Evolutionary conservation across 2,797 vertebrate species (phyloP).

Genomic region (Macropodus opercularis): DNA sequence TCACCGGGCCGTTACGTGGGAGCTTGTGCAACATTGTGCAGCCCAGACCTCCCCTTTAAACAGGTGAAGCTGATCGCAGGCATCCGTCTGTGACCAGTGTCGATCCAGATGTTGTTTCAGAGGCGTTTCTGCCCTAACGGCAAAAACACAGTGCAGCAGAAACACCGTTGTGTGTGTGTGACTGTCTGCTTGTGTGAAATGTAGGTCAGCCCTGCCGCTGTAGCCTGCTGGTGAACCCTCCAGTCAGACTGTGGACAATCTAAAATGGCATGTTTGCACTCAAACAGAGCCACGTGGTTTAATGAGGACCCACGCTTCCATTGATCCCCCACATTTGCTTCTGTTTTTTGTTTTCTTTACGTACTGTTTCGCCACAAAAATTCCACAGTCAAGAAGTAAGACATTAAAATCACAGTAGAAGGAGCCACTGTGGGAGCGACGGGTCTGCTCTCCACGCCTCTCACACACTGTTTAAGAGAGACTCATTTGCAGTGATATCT

Average conservation of each 20-base stretch:
- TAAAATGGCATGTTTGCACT: slow-evolving; percentile 48
- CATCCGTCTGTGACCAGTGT: slow-evolving; percentile 2
- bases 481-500: slow-evolving; percentile 56
- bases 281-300: slow-evolving; percentile 1
- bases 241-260: slow-evolving; percentile 58
- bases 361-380: neutral
- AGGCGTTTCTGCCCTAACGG: slow-evolving; percentile 26
- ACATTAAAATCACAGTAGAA: slow-evolving; percentile 38
- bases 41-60: slow-evolving; percentile 28
- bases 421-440: slow-evolving; percentile 34
- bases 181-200: slow-evolving; percentile 60
- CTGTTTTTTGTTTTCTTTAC: slow-evolving; percentile 3
- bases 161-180: slow-evolving; percentile 25
- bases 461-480: slow-evolving; percentile 35
- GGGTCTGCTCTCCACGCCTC: slow-evolving; percentile 39
- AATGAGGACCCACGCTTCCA: slow-evolving; percentile 7
- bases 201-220: slow-evolving; percentile 79
- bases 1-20: slow-evolving; percentile 3
- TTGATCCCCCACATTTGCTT: slow-evolving; percentile 27
- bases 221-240: slow-evolving; percentile 69
- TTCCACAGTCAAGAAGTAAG: slow-evolving; percentile 14
- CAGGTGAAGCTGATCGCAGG: slow-evolving; percentile 9
- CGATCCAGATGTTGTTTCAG: slow-evolving; percentile 39
- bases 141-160: slow-evolving; percentile 12
- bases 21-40: slow-evolving; percentile 10